These are phyloP conservation scores for Drosophila trapezifrons DNA, from an alignment of 1,140 invertebrate species.

Conservation along the genomic window DNA sequence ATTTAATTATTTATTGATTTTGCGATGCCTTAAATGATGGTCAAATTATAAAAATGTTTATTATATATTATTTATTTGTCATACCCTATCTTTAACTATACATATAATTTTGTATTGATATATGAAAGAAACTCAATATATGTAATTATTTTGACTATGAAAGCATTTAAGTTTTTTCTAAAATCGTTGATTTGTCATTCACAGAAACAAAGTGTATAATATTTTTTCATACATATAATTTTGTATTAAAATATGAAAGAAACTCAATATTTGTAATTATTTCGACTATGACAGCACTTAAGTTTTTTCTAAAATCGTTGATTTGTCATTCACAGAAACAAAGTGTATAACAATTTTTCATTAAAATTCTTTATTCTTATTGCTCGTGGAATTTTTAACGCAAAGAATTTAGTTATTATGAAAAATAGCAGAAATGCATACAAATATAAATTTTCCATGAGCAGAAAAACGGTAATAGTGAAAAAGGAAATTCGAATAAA, in stretches of 20 bases:
- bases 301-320: not conserved
- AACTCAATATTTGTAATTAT: too few relatives aligned
- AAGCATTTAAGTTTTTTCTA: not conserved
- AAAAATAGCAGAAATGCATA: conserved; percentile 48
- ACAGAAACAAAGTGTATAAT: not conserved
- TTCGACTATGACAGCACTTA: not conserved
- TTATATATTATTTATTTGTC: conserved; percentile 8
- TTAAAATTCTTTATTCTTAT: conserved; percentile 3
- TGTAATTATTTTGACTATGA: too few relatives aligned
- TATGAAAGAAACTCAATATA: too few relatives aligned
- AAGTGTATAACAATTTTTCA: not conserved
- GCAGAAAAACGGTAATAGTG: conserved; percentile 3
- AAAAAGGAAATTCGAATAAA: conserved; percentile 51
- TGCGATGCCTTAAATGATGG: conserved; percentile 20
- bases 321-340: conserved; percentile 5
- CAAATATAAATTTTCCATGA: conserved; percentile 44
- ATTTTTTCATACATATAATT: not conserved
- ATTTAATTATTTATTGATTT: conserved; percentile 53
- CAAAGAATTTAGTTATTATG: conserved; percentile 63
- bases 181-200: not conserved
- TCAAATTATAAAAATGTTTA: conserved; percentile 5
- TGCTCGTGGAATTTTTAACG: conserved; percentile 14
- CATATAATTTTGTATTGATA: not conserved
- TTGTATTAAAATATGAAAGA: not conserved
- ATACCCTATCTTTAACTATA: not conserved